These are phyloP conservation scores for Coleophora deauratella DNA, from an alignment of 2,888 invertebrate genomes.

Conservation along the genomic window DNA sequence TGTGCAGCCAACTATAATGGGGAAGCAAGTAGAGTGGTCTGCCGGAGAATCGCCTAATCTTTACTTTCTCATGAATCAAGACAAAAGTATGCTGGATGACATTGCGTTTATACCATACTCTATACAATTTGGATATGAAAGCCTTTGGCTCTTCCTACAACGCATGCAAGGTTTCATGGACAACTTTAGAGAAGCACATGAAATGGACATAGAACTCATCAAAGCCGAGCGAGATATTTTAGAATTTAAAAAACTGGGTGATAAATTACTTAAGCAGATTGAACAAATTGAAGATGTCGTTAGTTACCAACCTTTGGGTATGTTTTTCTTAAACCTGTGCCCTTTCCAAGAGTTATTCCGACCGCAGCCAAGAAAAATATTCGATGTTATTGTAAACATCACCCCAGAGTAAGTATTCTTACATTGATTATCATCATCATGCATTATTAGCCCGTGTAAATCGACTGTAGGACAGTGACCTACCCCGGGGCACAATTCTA, in stretches of 20 bases:
- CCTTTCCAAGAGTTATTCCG: constrained; percentile 82
- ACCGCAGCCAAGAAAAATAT: constrained; percentile 81
- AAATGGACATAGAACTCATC: constrained; percentile 76
- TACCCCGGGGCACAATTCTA: too few species aligned
- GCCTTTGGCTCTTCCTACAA: constrained; percentile 76
- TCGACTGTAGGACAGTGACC: too few species aligned
- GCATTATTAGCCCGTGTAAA: too few species aligned
- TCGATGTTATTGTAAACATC: constrained; percentile 76
- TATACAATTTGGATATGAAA: constrained; percentile 76
- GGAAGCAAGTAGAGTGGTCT: constrained; percentile 84
- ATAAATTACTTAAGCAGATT: constrained; percentile 80
- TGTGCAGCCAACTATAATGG: constrained; percentile 89
- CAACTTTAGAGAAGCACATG: constrained; percentile 81
- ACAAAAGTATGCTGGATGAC: constrained; percentile 70
- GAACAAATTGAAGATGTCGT: constrained; percentile 78
- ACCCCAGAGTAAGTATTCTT: constrained; percentile 76
- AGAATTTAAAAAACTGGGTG: constrained; percentile 78
- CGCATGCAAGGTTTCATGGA: constrained; percentile 78
- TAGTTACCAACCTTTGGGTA: constrained; percentile 80
- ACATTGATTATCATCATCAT: too few species aligned
- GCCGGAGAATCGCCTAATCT: constrained; percentile 84
- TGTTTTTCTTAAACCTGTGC: constrained; percentile 79
- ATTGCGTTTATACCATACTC: constrained; percentile 73
- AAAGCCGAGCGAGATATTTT: constrained; percentile 77
- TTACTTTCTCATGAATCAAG: constrained; percentile 79